Percentiles rank a stretch among this genome's conserved stretches.
Evolutionary conservation across 2,888 invertebrate genomes (phyloP).

Genomic region (Xanthorhoe spadicearia): DNA sequence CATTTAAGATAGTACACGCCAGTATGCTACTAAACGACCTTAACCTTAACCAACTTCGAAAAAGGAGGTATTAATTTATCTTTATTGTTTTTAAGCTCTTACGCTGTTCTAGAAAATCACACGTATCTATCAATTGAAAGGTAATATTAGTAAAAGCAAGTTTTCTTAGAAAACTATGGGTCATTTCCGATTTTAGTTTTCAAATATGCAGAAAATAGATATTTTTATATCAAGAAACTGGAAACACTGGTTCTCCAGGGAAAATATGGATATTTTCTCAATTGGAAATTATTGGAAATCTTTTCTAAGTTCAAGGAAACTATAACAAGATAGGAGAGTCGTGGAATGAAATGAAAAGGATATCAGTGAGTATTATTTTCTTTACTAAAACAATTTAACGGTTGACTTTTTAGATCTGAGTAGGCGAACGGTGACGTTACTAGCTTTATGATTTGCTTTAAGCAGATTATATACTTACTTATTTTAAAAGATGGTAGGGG

Average conservation of each 20-base stretch:
- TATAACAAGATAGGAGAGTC: slow-evolving; percentile 1
- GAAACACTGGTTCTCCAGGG: not conserved
- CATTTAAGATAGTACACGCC: no score
- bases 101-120: no score
- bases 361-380: not conserved
- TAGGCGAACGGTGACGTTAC: not conserved
- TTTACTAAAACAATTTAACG: not conserved
- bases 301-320: slow-evolving; percentile 1
- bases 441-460: no score
- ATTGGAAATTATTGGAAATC: slow-evolving; percentile 2
- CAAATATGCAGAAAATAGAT: not conserved
- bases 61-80: no score
- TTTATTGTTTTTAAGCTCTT: no score
- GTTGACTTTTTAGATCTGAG: not conserved
- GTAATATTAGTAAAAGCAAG: no score
- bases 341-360: not conserved
- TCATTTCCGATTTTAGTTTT: not conserved
- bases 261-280: slow-evolving; percentile 2
- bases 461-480: no score
- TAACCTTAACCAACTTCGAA: no score
- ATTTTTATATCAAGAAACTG: slow-evolving; percentile 2
- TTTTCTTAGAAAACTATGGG: not conserved
- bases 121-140: no score
- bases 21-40: no score
- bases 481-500: no score